Evolutionary conservation across 2,888 invertebrate species (phyloP).

Genomic region (Acronicta leporina): DNA sequence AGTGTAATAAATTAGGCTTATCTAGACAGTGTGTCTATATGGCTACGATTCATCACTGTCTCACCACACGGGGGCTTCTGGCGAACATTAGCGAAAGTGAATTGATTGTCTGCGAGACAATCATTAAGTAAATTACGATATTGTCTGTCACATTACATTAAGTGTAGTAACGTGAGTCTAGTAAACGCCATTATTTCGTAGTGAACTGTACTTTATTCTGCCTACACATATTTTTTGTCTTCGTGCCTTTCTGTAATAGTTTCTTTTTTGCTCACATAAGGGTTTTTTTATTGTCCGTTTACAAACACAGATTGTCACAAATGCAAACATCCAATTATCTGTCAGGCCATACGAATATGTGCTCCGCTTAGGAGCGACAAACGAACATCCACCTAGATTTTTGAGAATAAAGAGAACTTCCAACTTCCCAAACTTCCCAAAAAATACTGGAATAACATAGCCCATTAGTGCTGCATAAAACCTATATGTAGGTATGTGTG

Average conservation of each 20-base stretch:
- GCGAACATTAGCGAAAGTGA: conserved; percentile 73
- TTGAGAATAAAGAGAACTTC: conserved; percentile 4
- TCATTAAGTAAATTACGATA: conserved; percentile 47
- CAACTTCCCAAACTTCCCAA: not conserved
- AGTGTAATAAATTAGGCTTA: conserved; percentile 84
- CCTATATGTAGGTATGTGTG: conserved; percentile 6
- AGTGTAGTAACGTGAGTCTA: conserved; percentile 7
- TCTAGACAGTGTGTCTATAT: conserved; percentile 83
- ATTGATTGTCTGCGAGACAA: conserved; percentile 67
- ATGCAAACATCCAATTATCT: too few relatives aligned
- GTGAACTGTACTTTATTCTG: too few relatives aligned
- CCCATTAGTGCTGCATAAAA: conserved; percentile 8
- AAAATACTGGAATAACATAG: conserved; percentile 12
- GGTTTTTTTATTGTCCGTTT: too few relatives aligned
- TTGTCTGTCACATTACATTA: conserved; percentile 28
- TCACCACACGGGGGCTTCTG: conserved; percentile 60
- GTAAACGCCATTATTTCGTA: conserved; percentile 3
- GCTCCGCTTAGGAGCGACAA: too few relatives aligned
- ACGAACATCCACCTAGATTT: not conserved
- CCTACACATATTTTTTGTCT: too few relatives aligned
- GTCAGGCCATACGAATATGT: too few relatives aligned
- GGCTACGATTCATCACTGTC: conserved; percentile 83
- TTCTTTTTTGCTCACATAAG: too few relatives aligned
- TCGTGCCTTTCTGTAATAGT: too few relatives aligned
- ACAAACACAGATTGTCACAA: too few relatives aligned